A percentile compares a stretch with the other conserved stretches of the same genome.
These are phyloP conservation scores for Molorchus minor DNA, from an alignment of 2,888 invertebrate species.

Conservation along the genomic window DNA sequence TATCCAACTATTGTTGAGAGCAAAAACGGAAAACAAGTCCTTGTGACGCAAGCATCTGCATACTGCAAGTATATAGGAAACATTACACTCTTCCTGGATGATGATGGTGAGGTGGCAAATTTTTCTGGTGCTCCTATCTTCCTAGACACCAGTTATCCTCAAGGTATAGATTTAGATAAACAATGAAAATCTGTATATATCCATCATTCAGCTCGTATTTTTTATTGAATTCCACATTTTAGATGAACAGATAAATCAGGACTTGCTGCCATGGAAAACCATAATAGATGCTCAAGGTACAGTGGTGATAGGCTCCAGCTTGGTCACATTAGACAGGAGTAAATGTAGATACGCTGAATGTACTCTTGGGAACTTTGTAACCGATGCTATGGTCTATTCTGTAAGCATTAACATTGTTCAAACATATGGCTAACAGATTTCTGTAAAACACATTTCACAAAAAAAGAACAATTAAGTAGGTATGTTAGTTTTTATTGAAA, in stretches of 20 bases:
- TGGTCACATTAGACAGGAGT: constrained; percentile 62
- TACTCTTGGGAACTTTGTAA: constrained; percentile 76
- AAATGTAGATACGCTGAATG: constrained; percentile 73
- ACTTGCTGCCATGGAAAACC: constrained; percentile 70
- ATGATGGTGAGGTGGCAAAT: constrained; percentile 69
- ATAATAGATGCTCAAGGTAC: constrained; percentile 67
- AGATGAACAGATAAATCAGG: constrained; percentile 71
- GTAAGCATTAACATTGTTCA: constrained; percentile 63
- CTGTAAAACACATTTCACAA: not conserved
- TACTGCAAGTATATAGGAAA: constrained; percentile 82
- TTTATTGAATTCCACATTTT: too few relatives aligned
- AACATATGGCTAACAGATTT: not conserved
- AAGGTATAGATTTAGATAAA: constrained; percentile 38
- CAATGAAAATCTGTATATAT: not conserved
- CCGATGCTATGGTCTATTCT: constrained; percentile 75
- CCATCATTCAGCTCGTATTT: not conserved
- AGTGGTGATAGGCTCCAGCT: constrained; percentile 66
- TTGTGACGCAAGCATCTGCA: constrained; percentile 77
- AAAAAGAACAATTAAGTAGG: too few relatives aligned
- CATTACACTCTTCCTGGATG: constrained; percentile 76
- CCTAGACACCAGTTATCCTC: constrained; percentile 37
- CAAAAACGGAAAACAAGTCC: constrained; percentile 65
- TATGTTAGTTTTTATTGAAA: too few relatives aligned
- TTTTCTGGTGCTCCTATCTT: constrained; percentile 79
- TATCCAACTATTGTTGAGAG: constrained; percentile 78